Evolutionary conservation across 2,888 invertebrate genomes (phyloP), one percentile per base, ranked within the genome.

Genomic region (Hirtodrosophila histrioides): DNA sequence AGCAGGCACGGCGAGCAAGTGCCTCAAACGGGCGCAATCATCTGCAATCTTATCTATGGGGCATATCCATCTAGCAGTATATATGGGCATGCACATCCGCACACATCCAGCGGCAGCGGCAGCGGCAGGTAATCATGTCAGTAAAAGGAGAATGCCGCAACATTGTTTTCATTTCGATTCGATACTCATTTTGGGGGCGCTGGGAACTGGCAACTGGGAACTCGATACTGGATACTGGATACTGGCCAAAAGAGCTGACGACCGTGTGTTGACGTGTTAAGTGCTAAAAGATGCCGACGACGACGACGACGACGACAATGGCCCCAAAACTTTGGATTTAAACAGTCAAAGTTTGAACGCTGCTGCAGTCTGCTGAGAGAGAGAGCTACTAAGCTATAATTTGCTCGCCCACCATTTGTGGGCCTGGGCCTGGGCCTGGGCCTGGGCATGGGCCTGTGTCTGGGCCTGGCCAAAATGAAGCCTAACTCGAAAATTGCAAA

Each of bases 401-500:
- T 80, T 85, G 62, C 57, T 78, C 75, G 78, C 78, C 79, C 82
- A 84, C 79, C 68, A 79, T 75, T 78, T 75, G 33, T 58, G 70
- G 49, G 36, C 6, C 9, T 31, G 31, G 1, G 27, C 3, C 27
- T 27, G 27, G 9, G 9, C 37, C 65, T 56, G 54, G 55, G n/a
- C n/a, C n/a, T n/a, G n/a, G n/a, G n/a, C n/a, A n/a, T 58, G 70
- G 49, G 36, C 6, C 9, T 31, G 31, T 27, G 27, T 27, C 27
- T 27, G 27, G 9, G 9, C 37, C 65, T 56, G 54, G 55, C 64
- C 65, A 78, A 72, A 77, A 62, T 55, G 66, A 71, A 73, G 87
- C 73, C 72, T 87, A 85, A 78, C 82, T 84, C 75, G 87, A 87
- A 83, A 83, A 83, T 87, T 87, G 77, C 87, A 83, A 83, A 87